Conservation (phyloP, 2,888 invertebrate species). For the Gymnoscelis rufifasciata region DNA sequence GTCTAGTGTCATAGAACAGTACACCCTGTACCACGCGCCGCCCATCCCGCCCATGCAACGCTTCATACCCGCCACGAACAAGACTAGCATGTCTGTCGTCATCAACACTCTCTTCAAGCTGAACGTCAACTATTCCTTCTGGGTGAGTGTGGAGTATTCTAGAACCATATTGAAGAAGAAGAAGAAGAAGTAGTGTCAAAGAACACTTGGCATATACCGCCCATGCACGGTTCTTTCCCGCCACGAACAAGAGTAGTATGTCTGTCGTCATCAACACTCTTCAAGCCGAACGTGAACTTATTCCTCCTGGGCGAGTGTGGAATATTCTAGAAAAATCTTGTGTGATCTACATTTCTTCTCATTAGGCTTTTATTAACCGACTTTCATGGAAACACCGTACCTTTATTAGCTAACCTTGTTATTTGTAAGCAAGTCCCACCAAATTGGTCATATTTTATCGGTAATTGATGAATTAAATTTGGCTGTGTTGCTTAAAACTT, state of each 20-base stretch:
- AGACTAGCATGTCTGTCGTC: slow-evolving; percentile 56
- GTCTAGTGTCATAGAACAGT: slow-evolving; percentile 80
- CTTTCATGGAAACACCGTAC: too few relatives aligned
- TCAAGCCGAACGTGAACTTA: slow-evolving; percentile 80
- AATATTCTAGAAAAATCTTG: neutral
- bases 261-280: slow-evolving; percentile 75
- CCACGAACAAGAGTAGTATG: slow-evolving; percentile 45
- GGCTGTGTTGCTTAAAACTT: too few relatives aligned
- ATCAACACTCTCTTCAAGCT: slow-evolving; percentile 78
- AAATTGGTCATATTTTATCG: too few relatives aligned
- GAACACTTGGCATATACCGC: slow-evolving; percentile 81
- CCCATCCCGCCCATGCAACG: slow-evolving; percentile 79
- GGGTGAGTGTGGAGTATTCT: slow-evolving; percentile 83
- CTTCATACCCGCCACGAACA: slow-evolving; percentile 53
- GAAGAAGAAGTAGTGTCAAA: too few relatives aligned
- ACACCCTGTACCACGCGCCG: slow-evolving; percentile 82
- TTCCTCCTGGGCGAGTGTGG: slow-evolving; percentile 84
- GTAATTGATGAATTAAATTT: too few relatives aligned
- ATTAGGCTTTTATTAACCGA: too few relatives aligned
- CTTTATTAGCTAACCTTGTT: too few relatives aligned
- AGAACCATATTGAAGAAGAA: too few relatives aligned
- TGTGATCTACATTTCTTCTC: too few relatives aligned
- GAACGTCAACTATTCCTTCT: slow-evolving; percentile 82
- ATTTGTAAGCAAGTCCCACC: too few relatives aligned
- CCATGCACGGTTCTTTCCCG: slow-evolving; percentile 61